Base-by-base conservation (phyloP, 1,140 invertebrate species). In the Lepidurus apus region DNA sequence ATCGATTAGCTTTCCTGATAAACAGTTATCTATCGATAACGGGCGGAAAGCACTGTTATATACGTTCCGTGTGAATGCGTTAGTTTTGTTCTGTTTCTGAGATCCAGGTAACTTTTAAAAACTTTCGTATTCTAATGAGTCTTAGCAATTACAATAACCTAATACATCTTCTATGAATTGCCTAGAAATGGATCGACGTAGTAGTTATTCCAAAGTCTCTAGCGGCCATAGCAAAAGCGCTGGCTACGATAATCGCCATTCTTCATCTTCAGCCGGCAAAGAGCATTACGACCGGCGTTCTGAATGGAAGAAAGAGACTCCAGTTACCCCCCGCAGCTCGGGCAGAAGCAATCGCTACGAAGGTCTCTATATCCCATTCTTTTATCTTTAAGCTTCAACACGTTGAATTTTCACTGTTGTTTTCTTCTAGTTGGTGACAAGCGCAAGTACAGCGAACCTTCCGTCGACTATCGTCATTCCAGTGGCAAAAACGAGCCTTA, bases 151-250 rank as follows among this genome's bases (percentile, higher is more conserved):
- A 34, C 0, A 34, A 34, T 34, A 34, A 34, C 0, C 2, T 34
- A 34, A 34, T 34, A 34, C 4, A 3, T 4, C 34, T 9, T 65
- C 6, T 1, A 9, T 11, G 7, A n/a, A 17, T 65, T 65, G 21
- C 17, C 7, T n/a, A 21, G 53, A 65, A 13, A 65, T 65, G 53
- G 53, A 65, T 21, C 8, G 53, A 65, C 53, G 53, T 7, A 65
- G 53, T 21, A 65, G 53, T 65, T 65, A 65, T 65, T 65, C 53
- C 53, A 65, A 65, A 65, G 53, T 65, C 17, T 65, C 53, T 65
- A 65, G 53, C 13, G 21, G 53, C 13, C 53, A 65, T 17, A 65
- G 53, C 34, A 34, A 34, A 65, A 65, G 53, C 53, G 53, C 17
- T 13, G n/a, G 53, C 21, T 65, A 65, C 21, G 53, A 65, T 65